phyloP scores from a whole-genome alignment of 2,888 invertebrate genomes.

The Isoperla grammatica region DNA sequence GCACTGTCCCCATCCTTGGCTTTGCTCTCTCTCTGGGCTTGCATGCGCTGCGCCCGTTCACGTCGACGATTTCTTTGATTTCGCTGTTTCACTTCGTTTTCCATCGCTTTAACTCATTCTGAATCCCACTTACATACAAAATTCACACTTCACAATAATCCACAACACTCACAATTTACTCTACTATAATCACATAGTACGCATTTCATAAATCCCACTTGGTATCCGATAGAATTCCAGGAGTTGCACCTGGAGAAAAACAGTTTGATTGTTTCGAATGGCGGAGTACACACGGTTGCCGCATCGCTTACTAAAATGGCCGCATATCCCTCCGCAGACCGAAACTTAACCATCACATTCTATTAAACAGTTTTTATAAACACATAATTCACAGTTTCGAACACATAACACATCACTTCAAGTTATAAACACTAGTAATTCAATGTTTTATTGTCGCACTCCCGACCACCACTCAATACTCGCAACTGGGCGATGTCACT shows the following conservation, averaged over 20 bases:
- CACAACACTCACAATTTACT: conserved; percentile 18
- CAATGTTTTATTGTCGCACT: conserved; percentile 12
- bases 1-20: conserved; percentile 66
- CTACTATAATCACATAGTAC: conserved; percentile 26
- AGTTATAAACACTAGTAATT: no score
- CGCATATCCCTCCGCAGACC: conserved; percentile 48
- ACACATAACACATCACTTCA: conserved; percentile 11
- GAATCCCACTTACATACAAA: conserved; percentile 37
- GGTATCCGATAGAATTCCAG: conserved; percentile 50
- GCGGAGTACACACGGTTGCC: conserved; percentile 67
- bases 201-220: conserved; percentile 25
- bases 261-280: conserved; percentile 65
- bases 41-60: conserved; percentile 88
- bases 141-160: conserved; percentile 29
- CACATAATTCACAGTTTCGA: neutral
- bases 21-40: conserved; percentile 67
- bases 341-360: conserved; percentile 28
- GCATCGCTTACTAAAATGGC: conserved; percentile 67
- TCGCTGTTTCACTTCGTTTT: conserved; percentile 80
- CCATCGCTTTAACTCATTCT: conserved; percentile 63
- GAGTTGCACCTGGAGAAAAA: conserved; percentile 55
- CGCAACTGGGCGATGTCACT: conserved; percentile 22
- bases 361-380: neutral
- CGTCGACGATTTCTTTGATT: conserved; percentile 79
- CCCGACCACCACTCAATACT: conserved; percentile 27